Evolutionary conservation across 2,888 invertebrate genomes (phyloP).

Genomic region (Himalopsyche anomala): DNA sequence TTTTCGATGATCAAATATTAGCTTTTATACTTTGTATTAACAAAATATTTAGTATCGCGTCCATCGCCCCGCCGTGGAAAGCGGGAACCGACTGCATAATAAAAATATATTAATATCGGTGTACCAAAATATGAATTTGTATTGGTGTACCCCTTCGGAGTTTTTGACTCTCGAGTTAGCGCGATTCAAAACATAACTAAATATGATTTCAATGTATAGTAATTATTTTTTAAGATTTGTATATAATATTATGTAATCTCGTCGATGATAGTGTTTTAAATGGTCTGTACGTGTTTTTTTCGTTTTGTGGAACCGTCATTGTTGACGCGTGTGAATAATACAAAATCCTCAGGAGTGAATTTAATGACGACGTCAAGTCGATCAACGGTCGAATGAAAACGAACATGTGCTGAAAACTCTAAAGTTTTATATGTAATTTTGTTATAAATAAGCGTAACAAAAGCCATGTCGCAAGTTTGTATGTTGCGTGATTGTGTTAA

Average conservation of each 20-base stretch:
- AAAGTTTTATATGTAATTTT: constrained; percentile 58
- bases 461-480: constrained; percentile 69
- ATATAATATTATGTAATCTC: constrained; percentile 58
- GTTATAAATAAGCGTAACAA: constrained; percentile 56
- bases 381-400: constrained; percentile 53
- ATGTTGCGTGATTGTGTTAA: constrained; percentile 79
- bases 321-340: constrained; percentile 50
- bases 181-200: constrained; percentile 42
- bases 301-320: constrained; percentile 38
- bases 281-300: constrained; percentile 57
- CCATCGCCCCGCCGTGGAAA: constrained; percentile 3
- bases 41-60: constrained; percentile 31
- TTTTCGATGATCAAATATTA: constrained; percentile 18
- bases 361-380: constrained; percentile 44
- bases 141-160: constrained; percentile 26
- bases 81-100: constrained; percentile 26
- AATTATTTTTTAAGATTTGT: constrained; percentile 57
- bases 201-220: constrained; percentile 57
- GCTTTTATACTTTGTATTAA: constrained; percentile 34
- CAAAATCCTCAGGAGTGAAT: constrained; percentile 58
- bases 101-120: constrained; percentile 9
- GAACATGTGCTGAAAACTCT: constrained; percentile 57
- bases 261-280: constrained; percentile 57
- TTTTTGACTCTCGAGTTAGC: constrained; percentile 23
- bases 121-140: constrained; percentile 26